These are phyloP conservation scores for Drosophila truncata DNA, from an alignment of 1,140 invertebrate species.

Conservation along the genomic window DNA sequence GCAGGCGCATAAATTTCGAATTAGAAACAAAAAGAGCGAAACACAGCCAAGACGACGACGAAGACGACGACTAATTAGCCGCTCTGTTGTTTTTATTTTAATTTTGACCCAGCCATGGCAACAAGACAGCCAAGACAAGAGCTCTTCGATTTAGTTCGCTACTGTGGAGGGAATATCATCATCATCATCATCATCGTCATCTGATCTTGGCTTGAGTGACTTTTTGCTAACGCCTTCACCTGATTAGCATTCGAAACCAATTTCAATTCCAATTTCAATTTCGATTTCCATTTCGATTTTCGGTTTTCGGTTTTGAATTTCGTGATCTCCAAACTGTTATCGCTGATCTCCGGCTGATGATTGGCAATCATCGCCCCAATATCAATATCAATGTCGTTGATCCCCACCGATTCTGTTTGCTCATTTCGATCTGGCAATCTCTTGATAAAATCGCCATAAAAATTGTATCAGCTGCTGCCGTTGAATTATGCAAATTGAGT, in stretches of 20 bases:
- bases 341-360: slow-evolving; percentile 23
- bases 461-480: slow-evolving; percentile 56
- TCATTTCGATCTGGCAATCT: slow-evolving; percentile 48
- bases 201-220: slow-evolving; percentile 27
- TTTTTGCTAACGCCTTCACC: slow-evolving; percentile 47
- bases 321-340: slow-evolving; percentile 17
- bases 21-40: slow-evolving; percentile 60
- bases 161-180: slow-evolving; percentile 34
- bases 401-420: slow-evolving; percentile 26
- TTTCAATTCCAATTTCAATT: slow-evolving; percentile 30
- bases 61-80: slow-evolving; percentile 65
- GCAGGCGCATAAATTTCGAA: slow-evolving; percentile 70
- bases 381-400: slow-evolving; percentile 56
- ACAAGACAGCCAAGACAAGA: slow-evolving; percentile 1
- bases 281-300: slow-evolving; percentile 35
- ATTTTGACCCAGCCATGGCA: slow-evolving; percentile 52
- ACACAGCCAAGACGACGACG: slow-evolving; percentile 30
- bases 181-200: slow-evolving; percentile 10
- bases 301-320: background rate
- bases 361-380: slow-evolving; percentile 42
- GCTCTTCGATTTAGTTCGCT: slow-evolving; percentile 26
- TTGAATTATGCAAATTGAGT: slow-evolving; percentile 50
- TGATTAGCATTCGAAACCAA: slow-evolving; percentile 42
- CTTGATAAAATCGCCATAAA: slow-evolving; percentile 64
- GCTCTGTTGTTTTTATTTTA: slow-evolving; percentile 69